These are phyloP conservation scores for Mormyrus lacerda DNA, from an alignment of 2,113 vertebrate species.

Conservation along the genomic window DNA sequence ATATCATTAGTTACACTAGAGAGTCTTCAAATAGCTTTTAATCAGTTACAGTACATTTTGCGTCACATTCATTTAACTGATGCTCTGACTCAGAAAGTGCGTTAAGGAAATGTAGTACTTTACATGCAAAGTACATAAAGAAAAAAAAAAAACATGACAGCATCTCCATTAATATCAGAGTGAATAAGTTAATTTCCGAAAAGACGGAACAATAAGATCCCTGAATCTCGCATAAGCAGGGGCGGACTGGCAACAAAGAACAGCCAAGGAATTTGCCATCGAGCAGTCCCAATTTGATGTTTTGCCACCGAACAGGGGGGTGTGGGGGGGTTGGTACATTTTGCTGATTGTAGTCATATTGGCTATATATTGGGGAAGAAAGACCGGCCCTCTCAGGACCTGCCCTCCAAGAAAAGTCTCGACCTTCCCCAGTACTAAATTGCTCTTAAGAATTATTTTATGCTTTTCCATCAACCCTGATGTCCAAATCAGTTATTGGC, in stretches of 20 bases:
- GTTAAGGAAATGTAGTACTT: not conserved
- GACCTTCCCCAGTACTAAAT: not conserved
- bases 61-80: not conserved
- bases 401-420: not conserved
- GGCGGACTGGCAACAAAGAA: not conserved
- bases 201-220: not conserved
- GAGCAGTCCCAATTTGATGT: not conserved
- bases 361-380: not conserved
- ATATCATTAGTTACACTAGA: conserved; percentile 7
- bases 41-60: conserved; percentile 4
- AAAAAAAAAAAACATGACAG: not conserved
- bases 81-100: not conserved
- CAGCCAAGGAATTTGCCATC: not conserved
- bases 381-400: not conserved
- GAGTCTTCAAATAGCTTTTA: conserved; percentile 6
- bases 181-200: not conserved
- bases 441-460: not conserved
- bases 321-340: not conserved
- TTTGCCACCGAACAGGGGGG: not conserved
- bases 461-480: not conserved
- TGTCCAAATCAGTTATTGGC: not conserved
- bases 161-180: conserved; percentile 4
- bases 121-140: not conserved
- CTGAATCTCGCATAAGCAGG: not conserved
- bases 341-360: not conserved